Percentiles rank a stretch among this genome's conserved stretches.
These are phyloP conservation scores for Ennomos fuscantarius DNA, from an alignment of 2,888 invertebrate species.

Conservation along the genomic window DNA sequence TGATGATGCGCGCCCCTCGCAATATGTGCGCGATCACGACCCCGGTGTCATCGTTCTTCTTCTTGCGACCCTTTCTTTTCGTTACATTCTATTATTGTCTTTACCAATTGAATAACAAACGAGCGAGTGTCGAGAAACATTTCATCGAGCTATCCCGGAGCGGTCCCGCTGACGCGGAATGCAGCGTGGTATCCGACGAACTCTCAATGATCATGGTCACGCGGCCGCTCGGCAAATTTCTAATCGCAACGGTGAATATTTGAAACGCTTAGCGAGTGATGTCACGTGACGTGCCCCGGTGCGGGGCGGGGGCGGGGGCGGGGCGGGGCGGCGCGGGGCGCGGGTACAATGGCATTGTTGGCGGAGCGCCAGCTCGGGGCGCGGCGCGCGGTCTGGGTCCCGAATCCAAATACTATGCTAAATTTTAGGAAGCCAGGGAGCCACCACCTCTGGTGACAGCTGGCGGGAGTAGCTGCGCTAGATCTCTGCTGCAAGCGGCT, in stretches of 20 bases:
- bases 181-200: conserved; percentile 54
- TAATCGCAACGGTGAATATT: conserved; percentile 65
- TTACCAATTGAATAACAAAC: conserved; percentile 57
- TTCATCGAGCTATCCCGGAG: conserved; percentile 30
- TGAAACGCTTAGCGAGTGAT: conserved; percentile 50
- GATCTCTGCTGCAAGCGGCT: neutral
- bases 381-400: conserved; percentile 7
- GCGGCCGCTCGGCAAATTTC: conserved; percentile 63
- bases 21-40: conserved; percentile 2
- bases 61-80: conserved; percentile 40
- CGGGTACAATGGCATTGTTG: conserved; percentile 50
- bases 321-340: conserved; percentile 28
- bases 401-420: conserved; percentile 35
- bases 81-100: conserved; percentile 51
- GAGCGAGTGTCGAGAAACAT: conserved; percentile 47
- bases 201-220: conserved; percentile 66
- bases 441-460: conserved; percentile 14
- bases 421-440: conserved; percentile 36
- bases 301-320: conserved; percentile 11
- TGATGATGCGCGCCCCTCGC: conserved; percentile 46
- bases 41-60: conserved; percentile 38
- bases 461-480: no score
- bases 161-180: conserved; percentile 46
- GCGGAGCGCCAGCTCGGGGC: conserved; percentile 47
- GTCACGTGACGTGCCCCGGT: conserved; percentile 43